Conservation (phyloP, 2,888 invertebrate species). For the Andrena bucephala region DNA sequence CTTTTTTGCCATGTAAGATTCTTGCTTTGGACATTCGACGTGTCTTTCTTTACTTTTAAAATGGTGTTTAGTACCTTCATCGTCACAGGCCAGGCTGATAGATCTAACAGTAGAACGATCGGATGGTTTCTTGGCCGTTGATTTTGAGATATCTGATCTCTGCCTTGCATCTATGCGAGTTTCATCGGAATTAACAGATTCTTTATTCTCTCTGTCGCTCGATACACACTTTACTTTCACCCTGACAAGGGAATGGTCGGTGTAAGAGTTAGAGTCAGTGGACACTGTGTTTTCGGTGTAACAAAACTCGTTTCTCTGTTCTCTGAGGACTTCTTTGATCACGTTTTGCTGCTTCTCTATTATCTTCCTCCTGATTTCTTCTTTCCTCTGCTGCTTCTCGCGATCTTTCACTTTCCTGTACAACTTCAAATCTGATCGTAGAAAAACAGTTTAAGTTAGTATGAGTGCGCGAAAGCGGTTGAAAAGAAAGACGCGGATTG, state of each 20-base stretch:
- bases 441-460: constrained; percentile 5
- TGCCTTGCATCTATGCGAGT: constrained; percentile 16
- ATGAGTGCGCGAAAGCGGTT: neutral
- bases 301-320: constrained; percentile 37
- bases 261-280: constrained; percentile 48
- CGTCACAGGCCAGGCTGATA: neutral
- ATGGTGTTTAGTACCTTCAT: neutral
- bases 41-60: neutral
- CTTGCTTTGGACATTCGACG: neutral
- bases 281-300: constrained; percentile 16
- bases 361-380: constrained; percentile 78
- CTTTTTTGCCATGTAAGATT: neutral
- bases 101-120: constrained; percentile 27
- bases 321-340: constrained; percentile 68
- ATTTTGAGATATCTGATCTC: constrained; percentile 2
- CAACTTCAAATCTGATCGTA: constrained; percentile 88
- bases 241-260: constrained; percentile 72
- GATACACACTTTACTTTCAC: constrained; percentile 72
- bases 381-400: constrained; percentile 83
- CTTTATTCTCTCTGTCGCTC: constrained; percentile 60
- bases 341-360: constrained; percentile 71
- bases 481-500: constrained; percentile 11
- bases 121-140: neutral
- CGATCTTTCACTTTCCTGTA: constrained; percentile 87
- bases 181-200: constrained; percentile 12